These are phyloP conservation scores for Tolmerus cingulatus DNA, from an alignment of 2,888 invertebrate species.

Conservation along the genomic window DNA sequence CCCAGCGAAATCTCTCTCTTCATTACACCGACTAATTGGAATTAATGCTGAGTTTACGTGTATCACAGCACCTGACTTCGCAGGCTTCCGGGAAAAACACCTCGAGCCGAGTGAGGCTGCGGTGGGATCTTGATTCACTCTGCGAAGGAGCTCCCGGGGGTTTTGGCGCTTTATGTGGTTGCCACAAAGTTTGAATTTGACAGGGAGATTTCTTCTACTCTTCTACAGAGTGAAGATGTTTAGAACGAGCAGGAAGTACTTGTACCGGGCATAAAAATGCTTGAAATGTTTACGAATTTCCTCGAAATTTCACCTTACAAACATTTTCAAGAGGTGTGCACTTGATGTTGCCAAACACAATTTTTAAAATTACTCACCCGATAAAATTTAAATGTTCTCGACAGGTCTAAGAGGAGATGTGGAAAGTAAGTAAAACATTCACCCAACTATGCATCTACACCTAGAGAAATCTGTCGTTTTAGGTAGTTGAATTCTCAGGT, in stretches of 20 bases:
- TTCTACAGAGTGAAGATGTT: background rate
- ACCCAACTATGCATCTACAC: background rate
- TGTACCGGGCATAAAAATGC: background rate
- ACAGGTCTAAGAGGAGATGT: background rate
- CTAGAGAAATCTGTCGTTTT: no score
- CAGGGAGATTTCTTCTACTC: background rate
- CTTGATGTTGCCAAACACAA: background rate
- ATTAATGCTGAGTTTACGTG: slow-evolving; percentile 34
- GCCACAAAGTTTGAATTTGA: background rate
- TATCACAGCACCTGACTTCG: background rate
- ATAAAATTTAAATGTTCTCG: background rate
- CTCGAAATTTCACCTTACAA: background rate
- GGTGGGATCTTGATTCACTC: background rate
- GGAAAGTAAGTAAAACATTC: background rate
- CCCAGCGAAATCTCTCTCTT: background rate
- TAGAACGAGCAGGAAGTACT: background rate
- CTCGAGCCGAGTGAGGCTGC: background rate
- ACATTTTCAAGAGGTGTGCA: background rate
- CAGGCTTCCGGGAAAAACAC: background rate
- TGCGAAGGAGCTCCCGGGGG: background rate
- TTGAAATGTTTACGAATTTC: background rate
- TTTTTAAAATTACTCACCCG: background rate
- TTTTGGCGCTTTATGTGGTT: background rate
- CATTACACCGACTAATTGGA: slow-evolving; percentile 25
- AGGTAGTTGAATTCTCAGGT: no score